Evolutionary conservation across 2,113 vertebrate genomes (phyloP), one percentile per base, ranked within the genome.

Genomic region (Martes martes): DNA sequence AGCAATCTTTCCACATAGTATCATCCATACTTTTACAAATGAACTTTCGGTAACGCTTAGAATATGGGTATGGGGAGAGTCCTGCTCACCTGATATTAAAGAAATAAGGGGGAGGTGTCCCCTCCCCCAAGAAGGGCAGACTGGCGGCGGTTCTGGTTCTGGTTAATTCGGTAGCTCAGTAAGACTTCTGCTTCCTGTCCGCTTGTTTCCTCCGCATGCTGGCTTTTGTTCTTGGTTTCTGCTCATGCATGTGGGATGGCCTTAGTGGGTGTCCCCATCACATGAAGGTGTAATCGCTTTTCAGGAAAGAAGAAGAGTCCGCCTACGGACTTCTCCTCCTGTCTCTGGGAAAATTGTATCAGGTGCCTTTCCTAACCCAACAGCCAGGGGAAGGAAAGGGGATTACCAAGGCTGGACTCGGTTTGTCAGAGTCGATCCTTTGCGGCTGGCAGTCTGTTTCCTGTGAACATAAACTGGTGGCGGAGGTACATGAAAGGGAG

Each of bases 241-340:
- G 14, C 52, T 86, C 11, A 5, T 69, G 47, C 42, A 4, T 18
- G 4, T 0, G 2, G 26, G 10, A 33, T 36, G 2, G 11, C 16
- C 16, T 28, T 0, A 4, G 31, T 14, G 33, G 63, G 8, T 42
- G 2, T 26, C 50, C 3, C 16, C 1, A 6, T 73, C n/a, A 24
- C 42, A 39, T 16, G 36, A 45, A 67, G 50, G 4, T 6, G 2
- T 36, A 14, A 47, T 13, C 13, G 26, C 0, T 3, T 4, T 71
- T 63, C 69, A 45, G 5, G 28, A 24, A 71, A 39, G 9, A 33
- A 47, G 31, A 26, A 6, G 14, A 10, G 11, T 2, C 26, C 36
- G 18, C 18, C 26, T 3, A 1, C 4, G 73, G 23, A 45, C 9
- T 89, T n/a, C 18, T 87, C 14, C 21, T 13, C 61, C 61, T n/a